These are phyloP conservation scores for Timandra comae DNA, from an alignment of 2,888 invertebrate genomes.

Conservation along the genomic window DNA sequence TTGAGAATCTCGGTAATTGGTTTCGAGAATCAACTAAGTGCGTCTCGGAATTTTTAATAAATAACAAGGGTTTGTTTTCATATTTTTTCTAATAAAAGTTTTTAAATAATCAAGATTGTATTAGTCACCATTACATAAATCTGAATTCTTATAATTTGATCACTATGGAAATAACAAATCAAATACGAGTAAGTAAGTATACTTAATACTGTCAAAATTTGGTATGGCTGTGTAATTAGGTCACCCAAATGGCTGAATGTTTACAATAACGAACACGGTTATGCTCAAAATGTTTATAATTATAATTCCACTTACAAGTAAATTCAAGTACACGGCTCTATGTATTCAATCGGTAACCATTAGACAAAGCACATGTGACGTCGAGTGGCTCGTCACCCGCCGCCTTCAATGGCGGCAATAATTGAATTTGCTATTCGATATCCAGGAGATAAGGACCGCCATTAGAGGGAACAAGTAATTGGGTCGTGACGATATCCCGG, in stretches of 20 bases:
- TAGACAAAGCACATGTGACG: constrained; percentile 13
- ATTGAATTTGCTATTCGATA: constrained; percentile 17
- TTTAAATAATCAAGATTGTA: too few relatives aligned
- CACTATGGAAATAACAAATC: too few relatives aligned
- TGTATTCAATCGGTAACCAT: constrained; percentile 10
- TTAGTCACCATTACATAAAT: too few relatives aligned
- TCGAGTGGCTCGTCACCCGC: constrained; percentile 9
- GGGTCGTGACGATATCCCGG: constrained; percentile 6
- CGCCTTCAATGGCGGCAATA: constrained; percentile 12
- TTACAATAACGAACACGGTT: constrained; percentile 4
- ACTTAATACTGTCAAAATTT: too few relatives aligned
- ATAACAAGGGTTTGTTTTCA: too few relatives aligned
- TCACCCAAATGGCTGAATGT: background rate
- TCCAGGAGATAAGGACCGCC: constrained; percentile 19
- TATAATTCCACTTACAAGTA: constrained; percentile 26
- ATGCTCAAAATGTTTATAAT: constrained; percentile 19
- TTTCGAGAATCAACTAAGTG: too few relatives aligned
- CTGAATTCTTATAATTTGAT: too few relatives aligned
- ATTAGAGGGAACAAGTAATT: constrained; percentile 18
- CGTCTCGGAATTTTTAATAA: too few relatives aligned
- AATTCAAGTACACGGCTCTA: constrained; percentile 31
- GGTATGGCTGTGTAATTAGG: too few relatives aligned
- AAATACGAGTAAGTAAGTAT: too few relatives aligned
- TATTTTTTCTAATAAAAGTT: too few relatives aligned
- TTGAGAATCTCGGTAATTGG: too few relatives aligned